Percentiles rank a stretch among this genome's conserved stretches.
Conservation (phyloP, 2,888 invertebrate genomes). For the Trichogramma dendrolimi region DNA sequence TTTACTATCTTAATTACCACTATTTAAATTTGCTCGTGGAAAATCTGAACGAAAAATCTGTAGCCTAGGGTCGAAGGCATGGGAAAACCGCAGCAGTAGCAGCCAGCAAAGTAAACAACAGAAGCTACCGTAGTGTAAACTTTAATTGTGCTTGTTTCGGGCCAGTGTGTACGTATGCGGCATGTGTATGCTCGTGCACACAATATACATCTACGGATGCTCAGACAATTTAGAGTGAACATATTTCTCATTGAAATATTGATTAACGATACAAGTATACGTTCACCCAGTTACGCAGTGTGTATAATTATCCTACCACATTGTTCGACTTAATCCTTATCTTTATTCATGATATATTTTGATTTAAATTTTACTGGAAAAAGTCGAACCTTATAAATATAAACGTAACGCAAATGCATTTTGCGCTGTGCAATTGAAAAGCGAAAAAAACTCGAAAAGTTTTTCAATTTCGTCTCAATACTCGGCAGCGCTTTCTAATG, state of each 20-base stretch:
- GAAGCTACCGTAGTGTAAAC: conserved; percentile 3
- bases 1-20: conserved; percentile 17
- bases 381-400: too few relatives aligned
- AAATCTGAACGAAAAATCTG: conserved; percentile 3
- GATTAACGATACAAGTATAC: conserved; percentile 33
- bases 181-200: background rate
- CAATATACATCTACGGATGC: too few relatives aligned
- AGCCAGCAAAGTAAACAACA: conserved; percentile 11
- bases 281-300: conserved; percentile 29
- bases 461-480: conserved; percentile 25
- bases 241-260: conserved; percentile 35
- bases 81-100: background rate
- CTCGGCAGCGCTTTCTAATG: too few relatives aligned
- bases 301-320: too few relatives aligned
- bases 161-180: conserved; percentile 7
- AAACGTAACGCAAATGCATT: too few relatives aligned
- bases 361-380: too few relatives aligned
- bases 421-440: conserved; percentile 5
- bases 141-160: conserved; percentile 20
- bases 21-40: conserved; percentile 19
- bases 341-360: too few relatives aligned
- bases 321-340: too few relatives aligned
- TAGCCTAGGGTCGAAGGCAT: too few relatives aligned
- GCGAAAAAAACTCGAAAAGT: conserved; percentile 26
- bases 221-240: too few relatives aligned